Evolutionary conservation across 2,888 invertebrate species (phyloP).

Genomic region (Biston stratarius): DNA sequence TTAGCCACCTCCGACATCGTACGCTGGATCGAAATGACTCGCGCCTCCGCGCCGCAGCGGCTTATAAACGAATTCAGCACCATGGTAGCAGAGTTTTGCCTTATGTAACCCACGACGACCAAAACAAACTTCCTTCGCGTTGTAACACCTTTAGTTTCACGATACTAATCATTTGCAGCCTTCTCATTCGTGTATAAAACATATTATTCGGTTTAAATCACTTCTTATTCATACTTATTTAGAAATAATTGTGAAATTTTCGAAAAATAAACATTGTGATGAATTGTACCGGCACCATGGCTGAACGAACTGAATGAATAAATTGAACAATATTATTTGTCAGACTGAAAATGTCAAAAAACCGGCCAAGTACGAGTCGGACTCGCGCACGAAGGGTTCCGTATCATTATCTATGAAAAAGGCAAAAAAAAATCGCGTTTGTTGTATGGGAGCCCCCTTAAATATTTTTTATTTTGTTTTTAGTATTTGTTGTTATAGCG

Average conservation of each 20-base stretch:
- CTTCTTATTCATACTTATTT: conserved; percentile 14
- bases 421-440: too few relatives aligned
- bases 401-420: too few relatives aligned
- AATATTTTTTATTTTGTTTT: too few relatives aligned
- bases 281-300: not conserved
- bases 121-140: conserved; percentile 50
- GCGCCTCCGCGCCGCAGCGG: conserved; percentile 61
- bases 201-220: conserved; percentile 1
- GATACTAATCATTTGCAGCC: not conserved
- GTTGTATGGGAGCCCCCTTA: too few relatives aligned
- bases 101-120: conserved; percentile 56
- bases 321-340: not conserved
- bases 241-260: conserved; percentile 4
- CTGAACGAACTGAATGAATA: too few relatives aligned
- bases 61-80: conserved; percentile 77
- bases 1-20: conserved; percentile 80
- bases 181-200: not conserved
- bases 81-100: conserved; percentile 62
- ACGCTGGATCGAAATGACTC: conserved; percentile 77
- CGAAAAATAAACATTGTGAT: conserved; percentile 15
- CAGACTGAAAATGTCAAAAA: not conserved
- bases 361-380: too few relatives aligned
- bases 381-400: too few relatives aligned
- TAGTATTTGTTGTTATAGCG: too few relatives aligned
- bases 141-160: not conserved